Conservation (phyloP, 1,140 invertebrate species). For the Triops longicaudatus region DNA sequence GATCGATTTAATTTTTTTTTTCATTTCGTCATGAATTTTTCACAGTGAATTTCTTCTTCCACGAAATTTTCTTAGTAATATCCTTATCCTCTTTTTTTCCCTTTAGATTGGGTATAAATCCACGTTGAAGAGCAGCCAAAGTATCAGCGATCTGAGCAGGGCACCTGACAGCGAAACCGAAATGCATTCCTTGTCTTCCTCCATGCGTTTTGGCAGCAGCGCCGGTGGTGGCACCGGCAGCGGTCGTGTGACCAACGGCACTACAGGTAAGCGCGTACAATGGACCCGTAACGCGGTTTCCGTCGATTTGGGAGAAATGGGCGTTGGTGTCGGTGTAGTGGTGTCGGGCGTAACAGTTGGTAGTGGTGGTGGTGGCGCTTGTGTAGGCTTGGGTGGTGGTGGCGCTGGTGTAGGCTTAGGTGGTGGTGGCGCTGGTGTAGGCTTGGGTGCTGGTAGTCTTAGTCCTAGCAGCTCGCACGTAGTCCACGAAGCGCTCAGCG, state of each 20-base stretch:
- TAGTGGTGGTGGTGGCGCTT: not conserved
- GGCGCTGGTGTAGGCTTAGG: not conserved
- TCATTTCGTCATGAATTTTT: no score
- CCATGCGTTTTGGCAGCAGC: not conserved
- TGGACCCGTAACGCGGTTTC: not conserved
- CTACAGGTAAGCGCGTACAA: conserved; percentile 22
- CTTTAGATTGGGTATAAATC: conserved; percentile 37
- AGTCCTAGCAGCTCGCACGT: not conserved
- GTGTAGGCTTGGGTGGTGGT: not conserved
- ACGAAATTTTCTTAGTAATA: not conserved
- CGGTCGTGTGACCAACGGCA: conserved; percentile 9
- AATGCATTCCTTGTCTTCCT: not conserved
- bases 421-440: not conserved
- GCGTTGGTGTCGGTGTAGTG: not conserved
- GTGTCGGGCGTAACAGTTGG: not conserved
- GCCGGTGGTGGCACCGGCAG: not conserved
- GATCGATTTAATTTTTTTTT: no score
- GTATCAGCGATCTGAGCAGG: conserved; percentile 59
- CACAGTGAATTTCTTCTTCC: not conserved
- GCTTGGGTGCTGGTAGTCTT: conserved; percentile 4
- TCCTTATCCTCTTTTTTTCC: conserved; percentile 19
- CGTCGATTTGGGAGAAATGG: not conserved
- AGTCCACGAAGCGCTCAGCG: not conserved
- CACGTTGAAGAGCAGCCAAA: conserved; percentile 70
- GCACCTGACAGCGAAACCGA: not conserved